Percentiles rank a stretch among this genome's conserved stretches.
phyloP scores from a whole-genome alignment of 2,888 invertebrate species.

The Liopterus haemorrhoidalis region DNA sequence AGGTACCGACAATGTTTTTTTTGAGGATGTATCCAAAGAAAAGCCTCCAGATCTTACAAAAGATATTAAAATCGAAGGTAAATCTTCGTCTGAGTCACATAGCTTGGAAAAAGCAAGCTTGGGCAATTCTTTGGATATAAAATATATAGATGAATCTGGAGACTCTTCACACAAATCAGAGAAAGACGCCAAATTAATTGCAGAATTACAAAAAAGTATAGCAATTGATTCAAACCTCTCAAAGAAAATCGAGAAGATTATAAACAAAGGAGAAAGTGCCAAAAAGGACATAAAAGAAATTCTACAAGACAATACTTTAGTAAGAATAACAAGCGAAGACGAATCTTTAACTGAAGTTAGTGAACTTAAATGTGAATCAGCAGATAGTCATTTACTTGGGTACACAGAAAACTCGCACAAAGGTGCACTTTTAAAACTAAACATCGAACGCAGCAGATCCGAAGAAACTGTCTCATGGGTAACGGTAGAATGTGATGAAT shows the following conservation, averaged over 20 bases:
- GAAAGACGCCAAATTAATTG: slow-evolving; percentile 41
- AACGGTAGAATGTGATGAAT: slow-evolving; percentile 62
- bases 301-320: slow-evolving; percentile 40
- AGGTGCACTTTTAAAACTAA: slow-evolving; percentile 49
- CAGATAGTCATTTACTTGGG: slow-evolving; percentile 49
- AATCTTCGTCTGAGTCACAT: slow-evolving; percentile 44
- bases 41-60: slow-evolving; percentile 43
- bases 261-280: slow-evolving; percentile 21
- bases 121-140: slow-evolving; percentile 45
- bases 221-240: slow-evolving; percentile 39
- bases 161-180: slow-evolving; percentile 45
- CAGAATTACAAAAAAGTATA: slow-evolving; percentile 39
- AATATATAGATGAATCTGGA: slow-evolving; percentile 45
- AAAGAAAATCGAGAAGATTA: slow-evolving; percentile 40
- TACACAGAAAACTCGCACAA: slow-evolving; percentile 47
- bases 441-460: slow-evolving; percentile 52
- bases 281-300: slow-evolving; percentile 18
- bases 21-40: slow-evolving; percentile 39
- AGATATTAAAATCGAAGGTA: slow-evolving; percentile 38
- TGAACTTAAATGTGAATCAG: slow-evolving; percentile 49
- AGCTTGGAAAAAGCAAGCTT: slow-evolving; percentile 43
- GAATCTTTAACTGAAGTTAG: slow-evolving; percentile 64
- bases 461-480: slow-evolving; percentile 66
- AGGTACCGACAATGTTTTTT: slow-evolving; percentile 43
- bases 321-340: slow-evolving; percentile 57